Percentiles rank a stretch among this genome's conserved stretches.
Conservation (phyloP, 2,113 vertebrate genomes). For the Charina bottae region DNA sequence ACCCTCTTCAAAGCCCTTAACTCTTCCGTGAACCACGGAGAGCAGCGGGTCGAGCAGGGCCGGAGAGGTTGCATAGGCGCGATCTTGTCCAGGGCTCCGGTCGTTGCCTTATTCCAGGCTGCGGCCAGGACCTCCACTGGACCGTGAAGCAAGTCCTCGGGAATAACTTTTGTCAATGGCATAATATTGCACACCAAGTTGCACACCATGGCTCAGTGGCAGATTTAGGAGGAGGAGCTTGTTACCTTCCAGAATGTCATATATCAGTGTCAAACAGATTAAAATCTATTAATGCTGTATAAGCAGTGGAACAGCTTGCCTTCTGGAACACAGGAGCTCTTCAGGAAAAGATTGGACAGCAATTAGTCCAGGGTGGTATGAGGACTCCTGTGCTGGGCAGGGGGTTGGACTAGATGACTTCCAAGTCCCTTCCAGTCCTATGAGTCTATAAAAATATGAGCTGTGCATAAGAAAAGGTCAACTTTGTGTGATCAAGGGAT, state of each 20-base stretch:
- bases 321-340: background rate
- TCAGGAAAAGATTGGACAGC: background rate
- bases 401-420: background rate
- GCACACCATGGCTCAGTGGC: background rate
- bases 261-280: background rate
- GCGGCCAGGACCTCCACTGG: too few species aligned
- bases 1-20: too few species aligned
- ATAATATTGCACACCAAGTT: background rate
- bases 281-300: background rate
- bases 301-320: background rate
- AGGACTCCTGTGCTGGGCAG: background rate
- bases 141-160: too few species aligned
- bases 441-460: background rate
- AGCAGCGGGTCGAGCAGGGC: too few species aligned
- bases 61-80: too few species aligned
- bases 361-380: background rate
- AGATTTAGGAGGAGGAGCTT: background rate
- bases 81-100: too few species aligned
- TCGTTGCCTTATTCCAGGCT: too few species aligned
- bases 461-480: background rate
- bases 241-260: background rate
- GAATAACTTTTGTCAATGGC: background rate
- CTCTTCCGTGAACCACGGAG: too few species aligned
- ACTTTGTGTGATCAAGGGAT: background rate
- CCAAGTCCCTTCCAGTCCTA: background rate